A percentile compares a stretch with the other conserved stretches of the same genome.
Conservation (phyloP, 2,797 vertebrate species). For the Coracias cyanogaster region DNA sequence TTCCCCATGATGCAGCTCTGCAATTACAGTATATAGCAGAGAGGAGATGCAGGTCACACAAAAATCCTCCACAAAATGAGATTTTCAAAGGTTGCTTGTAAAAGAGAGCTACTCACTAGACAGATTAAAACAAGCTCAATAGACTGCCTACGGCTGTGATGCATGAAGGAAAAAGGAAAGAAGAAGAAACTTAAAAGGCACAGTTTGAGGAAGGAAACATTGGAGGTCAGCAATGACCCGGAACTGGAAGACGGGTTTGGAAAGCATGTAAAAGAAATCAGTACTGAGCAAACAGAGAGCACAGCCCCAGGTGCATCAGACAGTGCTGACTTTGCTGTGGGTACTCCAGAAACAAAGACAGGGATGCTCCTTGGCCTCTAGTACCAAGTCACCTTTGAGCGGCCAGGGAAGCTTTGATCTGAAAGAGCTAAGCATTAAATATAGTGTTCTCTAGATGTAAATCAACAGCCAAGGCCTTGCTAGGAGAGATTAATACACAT, state of each 20-base stretch:
- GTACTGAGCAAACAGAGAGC: neutral
- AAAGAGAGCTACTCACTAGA: neutral
- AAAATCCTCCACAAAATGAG: neutral
- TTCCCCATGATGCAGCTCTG: neutral
- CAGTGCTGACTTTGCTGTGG: neutral
- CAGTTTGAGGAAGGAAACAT: slow-evolving; percentile 19
- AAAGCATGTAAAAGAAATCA: neutral
- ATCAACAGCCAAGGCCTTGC: neutral
- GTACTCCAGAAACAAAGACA: neutral
- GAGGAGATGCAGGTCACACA: neutral
- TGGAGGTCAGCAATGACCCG: neutral
- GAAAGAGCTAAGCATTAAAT: neutral
- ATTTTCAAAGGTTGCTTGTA: neutral
- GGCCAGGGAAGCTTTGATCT: neutral
- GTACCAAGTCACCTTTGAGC: neutral
- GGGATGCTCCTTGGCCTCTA: neutral
- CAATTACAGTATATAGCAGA: neutral
- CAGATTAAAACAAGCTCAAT: neutral
- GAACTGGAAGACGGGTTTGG: neutral
- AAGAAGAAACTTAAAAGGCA: slow-evolving; percentile 52
- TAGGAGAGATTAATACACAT: neutral
- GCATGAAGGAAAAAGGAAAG: neutral
- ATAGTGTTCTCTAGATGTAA: neutral
- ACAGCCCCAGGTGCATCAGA: neutral
- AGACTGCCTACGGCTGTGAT: neutral